Evolutionary conservation across 1,140 invertebrate species (phyloP), one percentile per base, ranked within the genome.

Genomic region (honey bee (Apis mellifera)): DNA sequence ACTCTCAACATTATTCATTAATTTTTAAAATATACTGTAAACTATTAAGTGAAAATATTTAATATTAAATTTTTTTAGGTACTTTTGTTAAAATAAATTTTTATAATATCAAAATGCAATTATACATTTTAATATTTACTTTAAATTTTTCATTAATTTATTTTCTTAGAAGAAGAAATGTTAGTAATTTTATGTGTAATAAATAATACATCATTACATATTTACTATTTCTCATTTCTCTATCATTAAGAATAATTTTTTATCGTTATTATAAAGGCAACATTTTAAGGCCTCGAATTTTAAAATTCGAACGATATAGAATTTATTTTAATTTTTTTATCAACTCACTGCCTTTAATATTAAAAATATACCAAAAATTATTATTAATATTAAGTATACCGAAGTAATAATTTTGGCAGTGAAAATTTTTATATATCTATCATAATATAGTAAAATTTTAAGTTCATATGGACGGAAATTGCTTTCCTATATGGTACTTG

Each of bases 51-150:
- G 60, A 82, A 54, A 72, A 72, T 84, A 66, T 55, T 76, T 66
- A 72, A 54, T 65, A 68, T 82, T 86, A 68, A 85, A 73, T 80
- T 89, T 80, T n/a, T 78, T 64, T 89, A 88, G 76, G 76, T 87
- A 88, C 74, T 79, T 74, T 74, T 74, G 66, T 82, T 59, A 73
- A 48, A 57, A 83, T 88, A 79, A 88, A 87, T 70, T 88, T 75
- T 76, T 55, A 64, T 77, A 72, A 87, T 66, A 26, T 9, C 55
- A 77, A 72, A 57, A 76, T 72, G 69, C 62, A 82, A 71, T 74
- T 65, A 66, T 69, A 69, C 59, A 85, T 66, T 62, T 55, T 54
- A 57, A 26, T 65, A 75, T 55, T 85, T 62, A n/a, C 55, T 69
- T 66, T 17, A 54, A 59, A 76, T 50, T 70, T 70, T 62, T 75